Base-by-base conservation (phyloP, 2,797 vertebrate genomes). In the Echeneis naucrates region DNA sequence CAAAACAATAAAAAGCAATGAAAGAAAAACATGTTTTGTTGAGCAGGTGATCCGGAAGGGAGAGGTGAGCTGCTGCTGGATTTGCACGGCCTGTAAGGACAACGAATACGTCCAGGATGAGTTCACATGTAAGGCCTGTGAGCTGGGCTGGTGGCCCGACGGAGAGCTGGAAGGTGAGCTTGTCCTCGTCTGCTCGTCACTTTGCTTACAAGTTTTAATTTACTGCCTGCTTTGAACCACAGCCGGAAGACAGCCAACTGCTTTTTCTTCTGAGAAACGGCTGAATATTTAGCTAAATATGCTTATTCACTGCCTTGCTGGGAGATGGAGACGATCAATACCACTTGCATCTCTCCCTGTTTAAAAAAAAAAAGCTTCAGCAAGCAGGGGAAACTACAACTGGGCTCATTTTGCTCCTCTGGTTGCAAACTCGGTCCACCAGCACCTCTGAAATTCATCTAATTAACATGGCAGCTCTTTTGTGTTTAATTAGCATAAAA, bases 61-160 rank as follows among this genome's bases (percentile, higher is more conserved):
- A 61, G 98, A 99, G 81, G 98, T 99, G 86, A 99, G 98, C 84
- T 99, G 98, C 93, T 99, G 98, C 88, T 99, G 98, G 98, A 99
- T 99, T 88, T 99, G 98, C 76, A 99, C 97, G 0, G 94, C 96
- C 57, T 99, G 98, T 85, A 99, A 99, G 80, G 98, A 99, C 88
- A 99, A 99, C 2, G 98, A 99, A 68, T 95, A 89, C 1, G 97
- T 98, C 79, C 97, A 97, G 89, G 98, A 99, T 8, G 98, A 99
- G 89, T 99, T 99, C 92, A 99, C 98, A 0, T 99, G 98, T 83
- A 98, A 96, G 88, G 96, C 97, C 30, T 99, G 98, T 78, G 96
- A 98, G 19, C 90, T 99, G 67, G 98, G 98, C 71, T 98, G 97
- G 97, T 99, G 98, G 98, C 98, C 98, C 0, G 96, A 95, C 27